A percentile compares a stretch with the other conserved stretches of the same genome.
Evolutionary conservation across 2,797 vertebrate species (phyloP).

Genomic region (Sylvilagus floridanus): DNA sequence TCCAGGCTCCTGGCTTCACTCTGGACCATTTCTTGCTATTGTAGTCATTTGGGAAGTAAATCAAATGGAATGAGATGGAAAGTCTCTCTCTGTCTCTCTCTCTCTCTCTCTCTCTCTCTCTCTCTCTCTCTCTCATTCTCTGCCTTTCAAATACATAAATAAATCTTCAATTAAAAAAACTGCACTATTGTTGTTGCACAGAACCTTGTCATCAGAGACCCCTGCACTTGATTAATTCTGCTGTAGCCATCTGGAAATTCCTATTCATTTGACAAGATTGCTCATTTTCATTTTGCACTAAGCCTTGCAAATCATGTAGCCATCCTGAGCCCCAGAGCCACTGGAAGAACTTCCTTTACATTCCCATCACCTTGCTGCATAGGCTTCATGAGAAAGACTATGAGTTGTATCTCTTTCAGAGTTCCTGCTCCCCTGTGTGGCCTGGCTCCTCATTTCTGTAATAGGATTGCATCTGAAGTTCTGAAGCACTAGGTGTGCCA

Average conservation of each 20-base stretch:
- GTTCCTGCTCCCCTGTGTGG: not conserved
- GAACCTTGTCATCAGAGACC: not conserved
- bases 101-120: no score
- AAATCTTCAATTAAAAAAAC: no score
- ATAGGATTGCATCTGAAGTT: not conserved
- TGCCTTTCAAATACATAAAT: no score
- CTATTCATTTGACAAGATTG: not conserved
- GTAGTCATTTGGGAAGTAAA: no score
- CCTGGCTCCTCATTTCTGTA: not conserved
- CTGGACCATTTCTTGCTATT: no score
- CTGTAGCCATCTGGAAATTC: not conserved
- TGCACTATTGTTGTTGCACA: no score
- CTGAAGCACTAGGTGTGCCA: not conserved
- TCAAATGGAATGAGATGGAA: no score
- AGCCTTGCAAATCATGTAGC: no score
- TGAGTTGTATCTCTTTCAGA: not conserved
- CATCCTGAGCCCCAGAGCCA: not conserved
- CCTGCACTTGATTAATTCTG: not conserved
- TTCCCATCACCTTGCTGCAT: not conserved
- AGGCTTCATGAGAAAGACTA: not conserved
- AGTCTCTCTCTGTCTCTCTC: no score
- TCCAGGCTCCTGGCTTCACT: no score
- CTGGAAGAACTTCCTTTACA: not conserved
- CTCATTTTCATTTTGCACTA: no score
- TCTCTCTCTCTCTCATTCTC: no score